Base-by-base conservation (phyloP, 1,140 invertebrate genomes). In the Glossosoma conforme region DNA sequence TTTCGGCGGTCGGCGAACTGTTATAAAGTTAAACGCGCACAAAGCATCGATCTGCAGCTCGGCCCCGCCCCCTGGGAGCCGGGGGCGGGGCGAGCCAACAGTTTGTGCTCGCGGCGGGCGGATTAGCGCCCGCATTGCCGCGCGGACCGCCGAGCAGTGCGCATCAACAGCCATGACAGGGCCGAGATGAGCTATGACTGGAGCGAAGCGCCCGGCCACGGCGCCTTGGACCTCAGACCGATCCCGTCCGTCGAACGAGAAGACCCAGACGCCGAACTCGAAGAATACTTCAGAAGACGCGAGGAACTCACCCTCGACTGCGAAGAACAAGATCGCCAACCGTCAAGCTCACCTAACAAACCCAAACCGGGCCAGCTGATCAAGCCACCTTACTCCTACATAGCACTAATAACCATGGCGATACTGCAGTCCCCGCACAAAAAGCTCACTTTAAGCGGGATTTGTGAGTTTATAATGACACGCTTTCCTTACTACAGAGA, bases 401-500 rank as follows among this genome's bases (percentile, higher is more conserved):
- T 98, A 55, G 94, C 95, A 0, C 76, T 98, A 1, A 98, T 98
- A 59, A 97, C 95, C 0, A 98, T 97, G 95, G 89, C 95, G 11
- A 97, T 99, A 40, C 77, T 97, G 0, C 93, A 98, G 61, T 93
- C 93, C n/a, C 93, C 93, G 9, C 89, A 96, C 61, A 97, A 97
- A 74, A 94, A 96, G 63, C 74, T 98, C 9, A 98, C 96, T 0
- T 75, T 99, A 0, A 96, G 93, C 61, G 95, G 94, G 13, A 99
- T 99, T 50, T 99, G 95, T 75, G 95, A 98, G 67, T 98, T 98
- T 68, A 99, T 99, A 54, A 97, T 97, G 86, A 89, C 87, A n/a
- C 79, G 91, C 55, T 99, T 99, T 69, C 92, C 91, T 0, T 97
- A 96, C 63, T 97, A 97, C 67, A 81, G 89, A 56, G 92, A 93